Evolutionary conservation across 2,888 invertebrate genomes (phyloP).

Genomic region (Platycheirus albimanus): DNA sequence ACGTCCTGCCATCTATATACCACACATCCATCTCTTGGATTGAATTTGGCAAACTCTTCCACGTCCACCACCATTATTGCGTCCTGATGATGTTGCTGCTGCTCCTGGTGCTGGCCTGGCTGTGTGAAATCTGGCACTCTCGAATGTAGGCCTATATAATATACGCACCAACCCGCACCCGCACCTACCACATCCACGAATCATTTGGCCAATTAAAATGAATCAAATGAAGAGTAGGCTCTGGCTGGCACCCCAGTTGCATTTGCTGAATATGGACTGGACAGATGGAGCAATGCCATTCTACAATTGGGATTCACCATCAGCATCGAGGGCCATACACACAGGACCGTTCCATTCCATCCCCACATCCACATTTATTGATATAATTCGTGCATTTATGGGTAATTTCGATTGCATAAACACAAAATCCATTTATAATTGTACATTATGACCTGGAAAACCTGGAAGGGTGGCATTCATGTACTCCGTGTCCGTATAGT

Average conservation of each 20-base stretch:
- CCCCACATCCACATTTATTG: constrained; percentile 69
- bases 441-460: constrained; percentile 75
- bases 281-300: constrained; percentile 55
- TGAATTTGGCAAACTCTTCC: constrained; percentile 63
- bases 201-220: constrained; percentile 73
- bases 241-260: constrained; percentile 34
- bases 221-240: constrained; percentile 64
- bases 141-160: constrained; percentile 16
- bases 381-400: constrained; percentile 74
- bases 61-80: constrained; percentile 39
- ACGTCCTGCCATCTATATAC: constrained; percentile 70
- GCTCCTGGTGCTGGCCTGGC: too few species aligned
- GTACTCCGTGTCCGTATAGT: too few species aligned
- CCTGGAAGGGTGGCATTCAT: constrained; percentile 45
- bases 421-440: constrained; percentile 76
- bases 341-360: constrained; percentile 26
- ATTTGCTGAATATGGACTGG: constrained; percentile 15
- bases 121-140: constrained; percentile 67
- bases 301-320: constrained; percentile 31
- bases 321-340: constrained; percentile 13
- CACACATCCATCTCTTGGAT: constrained; percentile 68
- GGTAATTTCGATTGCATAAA: constrained; percentile 76
- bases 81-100: too few species aligned
- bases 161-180: background rate
- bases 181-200: constrained; percentile 39